These are phyloP conservation scores for Axinella damicornis DNA, from an alignment of 37 sponge, comb jelly and placozoan species.

Conservation along the genomic window DNA sequence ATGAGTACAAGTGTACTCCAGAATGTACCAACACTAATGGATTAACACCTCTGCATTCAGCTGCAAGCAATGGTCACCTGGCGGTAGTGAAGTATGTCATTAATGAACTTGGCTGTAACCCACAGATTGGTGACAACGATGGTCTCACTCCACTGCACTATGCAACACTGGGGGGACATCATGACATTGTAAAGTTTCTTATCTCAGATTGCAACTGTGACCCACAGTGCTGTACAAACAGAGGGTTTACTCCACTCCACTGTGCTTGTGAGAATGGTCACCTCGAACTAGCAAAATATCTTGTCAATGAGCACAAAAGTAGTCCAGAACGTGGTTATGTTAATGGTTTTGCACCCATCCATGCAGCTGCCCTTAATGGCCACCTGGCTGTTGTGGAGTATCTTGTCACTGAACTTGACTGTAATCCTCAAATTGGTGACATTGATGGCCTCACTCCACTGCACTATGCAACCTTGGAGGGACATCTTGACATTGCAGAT, in stretches of 20 bases:
- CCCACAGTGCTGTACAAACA: not conserved
- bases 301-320: too few relatives aligned
- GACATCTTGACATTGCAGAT: not conserved
- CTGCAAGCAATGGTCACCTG: not conserved
- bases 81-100: too few relatives aligned
- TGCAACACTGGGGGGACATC: not conserved
- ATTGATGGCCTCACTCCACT: not conserved
- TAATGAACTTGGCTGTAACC: too few relatives aligned
- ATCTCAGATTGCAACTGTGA: not conserved
- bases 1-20: not conserved
- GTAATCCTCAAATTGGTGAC: not conserved
- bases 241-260: conserved; percentile 2
- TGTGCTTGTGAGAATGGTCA: conserved; percentile 2
- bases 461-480: not conserved
- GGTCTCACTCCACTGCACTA: too few relatives aligned
- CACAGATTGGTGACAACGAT: not conserved
- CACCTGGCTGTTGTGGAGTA: too few relatives aligned
- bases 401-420: not conserved
- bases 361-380: not conserved
- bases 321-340: too few relatives aligned
- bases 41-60: too few relatives aligned
- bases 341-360: too few relatives aligned
- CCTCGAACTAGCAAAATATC: too few relatives aligned
- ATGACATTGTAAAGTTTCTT: not conserved
- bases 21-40: not conserved